Percentiles rank a stretch among this genome's conserved stretches.
These are phyloP conservation scores for Aix galericulata DNA, from an alignment of 2,113 vertebrate genomes.

Conservation along the genomic window DNA sequence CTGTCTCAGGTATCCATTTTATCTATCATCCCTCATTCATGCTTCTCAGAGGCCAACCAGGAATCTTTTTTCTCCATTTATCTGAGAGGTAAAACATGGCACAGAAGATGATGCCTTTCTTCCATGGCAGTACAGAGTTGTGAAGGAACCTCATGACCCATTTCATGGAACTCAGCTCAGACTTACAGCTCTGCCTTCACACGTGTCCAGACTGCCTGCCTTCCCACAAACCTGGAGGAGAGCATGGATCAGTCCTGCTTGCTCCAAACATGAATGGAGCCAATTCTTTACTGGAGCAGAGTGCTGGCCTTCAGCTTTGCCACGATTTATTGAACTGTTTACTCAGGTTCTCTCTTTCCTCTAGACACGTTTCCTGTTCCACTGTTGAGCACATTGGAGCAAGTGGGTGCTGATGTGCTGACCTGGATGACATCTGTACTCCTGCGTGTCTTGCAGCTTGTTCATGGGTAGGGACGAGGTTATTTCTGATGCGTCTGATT, in stretches of 20 bases:
- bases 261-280: background rate
- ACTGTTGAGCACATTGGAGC: background rate
- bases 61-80: background rate
- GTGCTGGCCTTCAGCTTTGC: background rate
- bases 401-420: background rate
- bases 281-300: background rate
- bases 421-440: background rate
- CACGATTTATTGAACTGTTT: background rate
- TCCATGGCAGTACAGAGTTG: background rate
- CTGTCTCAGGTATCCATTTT: background rate
- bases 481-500: background rate
- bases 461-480: no score
- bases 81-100: background rate
- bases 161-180: background rate
- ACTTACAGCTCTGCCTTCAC: background rate
- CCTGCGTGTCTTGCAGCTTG: background rate
- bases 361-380: background rate
- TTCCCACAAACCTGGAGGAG: background rate
- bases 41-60: background rate
- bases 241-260: background rate
- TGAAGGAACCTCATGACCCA: background rate
- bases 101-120: background rate
- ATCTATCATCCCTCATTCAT: background rate
- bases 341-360: background rate
- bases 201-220: fast-evolving